Evolutionary conservation across 2,888 invertebrate species (phyloP).

Genomic region (Sisyra nigra): DNA sequence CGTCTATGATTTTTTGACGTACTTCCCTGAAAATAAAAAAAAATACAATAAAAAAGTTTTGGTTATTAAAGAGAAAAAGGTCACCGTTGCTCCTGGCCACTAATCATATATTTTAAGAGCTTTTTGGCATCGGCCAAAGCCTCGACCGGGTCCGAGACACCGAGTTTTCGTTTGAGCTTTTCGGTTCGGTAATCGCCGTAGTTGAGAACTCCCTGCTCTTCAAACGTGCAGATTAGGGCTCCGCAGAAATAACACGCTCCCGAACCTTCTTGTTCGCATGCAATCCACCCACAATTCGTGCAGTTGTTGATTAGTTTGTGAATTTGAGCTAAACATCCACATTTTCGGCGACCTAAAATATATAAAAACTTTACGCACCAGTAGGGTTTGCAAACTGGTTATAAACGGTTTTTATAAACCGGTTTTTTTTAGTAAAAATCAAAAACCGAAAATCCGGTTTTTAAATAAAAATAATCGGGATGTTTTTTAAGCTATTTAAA

Average conservation of each 20-base stretch:
- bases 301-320: conserved; percentile 91
- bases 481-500: too few species aligned
- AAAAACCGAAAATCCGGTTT: too few species aligned
- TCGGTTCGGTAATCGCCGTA: conserved; percentile 51
- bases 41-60: too few species aligned
- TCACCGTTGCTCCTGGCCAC: too few species aligned
- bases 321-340: conserved; percentile 83
- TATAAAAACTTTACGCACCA: conserved; percentile 10
- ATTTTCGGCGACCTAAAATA: conserved; percentile 59
- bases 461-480: too few species aligned
- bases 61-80: too few species aligned
- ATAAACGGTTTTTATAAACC: neutral
- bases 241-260: conserved; percentile 93
- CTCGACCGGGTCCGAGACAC: neutral
- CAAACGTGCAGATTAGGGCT: conserved; percentile 57
- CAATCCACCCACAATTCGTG: conserved; percentile 79
- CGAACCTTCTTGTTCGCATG: conserved; percentile 91
- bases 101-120: too few species aligned
- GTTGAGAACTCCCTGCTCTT: conserved; percentile 49
- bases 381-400: conserved; percentile 5
- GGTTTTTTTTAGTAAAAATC: too few species aligned
- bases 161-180: conserved; percentile 41
- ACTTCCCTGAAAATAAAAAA: conserved; percentile 37
- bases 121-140: neutral
- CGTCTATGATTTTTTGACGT: conserved; percentile 73